phyloP scores from a whole-genome alignment of 2,888 invertebrate genomes.

The Leptopilina drosophilae region DNA sequence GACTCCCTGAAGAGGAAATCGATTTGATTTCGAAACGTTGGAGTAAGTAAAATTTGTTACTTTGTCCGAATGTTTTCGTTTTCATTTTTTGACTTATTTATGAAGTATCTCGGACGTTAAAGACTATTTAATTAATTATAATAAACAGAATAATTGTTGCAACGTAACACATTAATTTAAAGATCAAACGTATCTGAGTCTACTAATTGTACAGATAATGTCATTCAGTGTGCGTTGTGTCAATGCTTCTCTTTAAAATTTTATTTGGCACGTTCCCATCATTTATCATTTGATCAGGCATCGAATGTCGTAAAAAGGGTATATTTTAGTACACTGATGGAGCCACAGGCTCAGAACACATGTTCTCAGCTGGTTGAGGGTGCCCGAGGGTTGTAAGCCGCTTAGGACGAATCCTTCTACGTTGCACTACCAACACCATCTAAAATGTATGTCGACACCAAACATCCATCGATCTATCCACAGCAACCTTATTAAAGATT shows the following conservation, averaged over 20 bases:
- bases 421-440: constrained; percentile 35
- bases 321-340: constrained; percentile 11
- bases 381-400: constrained; percentile 42
- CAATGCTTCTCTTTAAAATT: not conserved
- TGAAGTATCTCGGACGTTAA: no score
- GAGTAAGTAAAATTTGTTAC: no score
- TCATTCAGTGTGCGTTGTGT: no score
- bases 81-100: no score
- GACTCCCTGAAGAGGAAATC: no score
- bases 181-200: not conserved
- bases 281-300: constrained; percentile 29
- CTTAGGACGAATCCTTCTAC: constrained; percentile 44
- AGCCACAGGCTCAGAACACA: constrained; percentile 39
- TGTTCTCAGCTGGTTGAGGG: constrained; percentile 38
- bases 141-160: no score
- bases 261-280: not conserved
- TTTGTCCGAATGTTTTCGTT: no score
- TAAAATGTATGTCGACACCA: constrained; percentile 18
- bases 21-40: no score
- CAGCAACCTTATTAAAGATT: constrained; percentile 36
- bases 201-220: no score
- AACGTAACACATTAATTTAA: no score
- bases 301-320: constrained; percentile 36
- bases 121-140: no score
- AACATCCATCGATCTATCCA: constrained; percentile 9